Evolutionary conservation across 2,113 vertebrate genomes (phyloP).

Genomic region (Galbula dea): DNA sequence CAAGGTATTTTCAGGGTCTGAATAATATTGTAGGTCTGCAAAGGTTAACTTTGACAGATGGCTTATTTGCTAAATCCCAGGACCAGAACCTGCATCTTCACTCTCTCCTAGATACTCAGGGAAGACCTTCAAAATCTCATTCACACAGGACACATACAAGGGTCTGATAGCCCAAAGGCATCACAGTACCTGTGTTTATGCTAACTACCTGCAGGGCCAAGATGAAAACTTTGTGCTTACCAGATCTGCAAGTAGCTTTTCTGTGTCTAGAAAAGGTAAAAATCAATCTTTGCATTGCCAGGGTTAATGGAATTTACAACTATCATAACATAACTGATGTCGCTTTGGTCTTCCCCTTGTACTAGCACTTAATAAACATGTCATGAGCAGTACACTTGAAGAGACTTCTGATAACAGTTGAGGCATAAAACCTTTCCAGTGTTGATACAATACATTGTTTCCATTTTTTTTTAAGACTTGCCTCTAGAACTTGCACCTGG

Average conservation of each 20-base stretch:
- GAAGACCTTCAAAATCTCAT: neutral
- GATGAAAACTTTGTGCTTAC: neutral
- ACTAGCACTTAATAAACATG: neutral
- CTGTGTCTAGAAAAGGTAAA: neutral
- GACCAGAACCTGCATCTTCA: neutral
- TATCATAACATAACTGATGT: neutral
- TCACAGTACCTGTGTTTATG: neutral
- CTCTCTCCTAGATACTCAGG: neutral
- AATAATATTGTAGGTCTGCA: neutral
- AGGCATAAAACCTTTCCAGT: neutral
- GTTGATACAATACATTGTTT: neutral
- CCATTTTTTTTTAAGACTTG: neutral
- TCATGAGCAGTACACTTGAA: neutral
- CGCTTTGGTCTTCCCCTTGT: neutral
- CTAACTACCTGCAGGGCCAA: neutral
- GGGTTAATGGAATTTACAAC: neutral
- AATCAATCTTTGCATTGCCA: neutral
- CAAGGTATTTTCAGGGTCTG: neutral
- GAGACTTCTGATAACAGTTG: neutral
- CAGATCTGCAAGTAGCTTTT: neutral
- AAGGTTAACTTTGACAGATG: neutral
- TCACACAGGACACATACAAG: neutral
- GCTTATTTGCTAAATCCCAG: neutral
- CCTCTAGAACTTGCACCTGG: constrained; percentile 13
- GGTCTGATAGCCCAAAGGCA: neutral